Conservation (phyloP, 2,888 invertebrate genomes). For the Pyralis farinalis region DNA sequence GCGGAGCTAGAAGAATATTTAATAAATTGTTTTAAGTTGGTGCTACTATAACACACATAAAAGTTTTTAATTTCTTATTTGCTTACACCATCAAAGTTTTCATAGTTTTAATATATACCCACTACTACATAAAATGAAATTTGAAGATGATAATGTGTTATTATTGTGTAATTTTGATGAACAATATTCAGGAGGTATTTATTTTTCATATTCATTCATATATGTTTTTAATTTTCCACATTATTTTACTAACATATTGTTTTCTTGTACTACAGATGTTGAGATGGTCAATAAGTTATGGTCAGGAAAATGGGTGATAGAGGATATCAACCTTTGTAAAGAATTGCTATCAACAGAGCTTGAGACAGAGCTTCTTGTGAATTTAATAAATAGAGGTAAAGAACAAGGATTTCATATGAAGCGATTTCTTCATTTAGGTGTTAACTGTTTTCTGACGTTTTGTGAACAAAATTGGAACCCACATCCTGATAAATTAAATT, state of each 20-base stretch:
- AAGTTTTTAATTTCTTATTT: no score
- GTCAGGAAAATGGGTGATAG: slow-evolving; percentile 50
- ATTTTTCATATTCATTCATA: neutral
- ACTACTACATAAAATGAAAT: no score
- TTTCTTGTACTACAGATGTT: slow-evolving; percentile 31
- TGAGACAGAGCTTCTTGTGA: slow-evolving; percentile 35
- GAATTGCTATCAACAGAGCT: slow-evolving; percentile 46
- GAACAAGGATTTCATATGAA: slow-evolving; percentile 34
- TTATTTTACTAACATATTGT: no score
- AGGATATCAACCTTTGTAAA: slow-evolving; percentile 41
- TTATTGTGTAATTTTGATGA: slow-evolving; percentile 65
- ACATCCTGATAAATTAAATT: slow-evolving; percentile 72
- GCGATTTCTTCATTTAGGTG: slow-evolving; percentile 78
- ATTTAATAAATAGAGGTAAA: slow-evolving; percentile 36
- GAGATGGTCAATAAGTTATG: slow-evolving; percentile 45
- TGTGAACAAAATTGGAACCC: slow-evolving; percentile 92
- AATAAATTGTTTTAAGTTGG: no score
- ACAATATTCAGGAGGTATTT: slow-evolving; percentile 40
- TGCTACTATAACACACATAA: no score
- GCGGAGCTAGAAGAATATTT: no score
- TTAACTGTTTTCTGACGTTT: slow-evolving; percentile 86
- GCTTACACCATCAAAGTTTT: no score
- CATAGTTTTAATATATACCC: no score
- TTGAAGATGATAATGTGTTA: slow-evolving; percentile 21
- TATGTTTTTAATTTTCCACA: no score